Evolutionary conservation across 2,113 vertebrate species (phyloP).

Genomic region (Ameiurus melas): DNA sequence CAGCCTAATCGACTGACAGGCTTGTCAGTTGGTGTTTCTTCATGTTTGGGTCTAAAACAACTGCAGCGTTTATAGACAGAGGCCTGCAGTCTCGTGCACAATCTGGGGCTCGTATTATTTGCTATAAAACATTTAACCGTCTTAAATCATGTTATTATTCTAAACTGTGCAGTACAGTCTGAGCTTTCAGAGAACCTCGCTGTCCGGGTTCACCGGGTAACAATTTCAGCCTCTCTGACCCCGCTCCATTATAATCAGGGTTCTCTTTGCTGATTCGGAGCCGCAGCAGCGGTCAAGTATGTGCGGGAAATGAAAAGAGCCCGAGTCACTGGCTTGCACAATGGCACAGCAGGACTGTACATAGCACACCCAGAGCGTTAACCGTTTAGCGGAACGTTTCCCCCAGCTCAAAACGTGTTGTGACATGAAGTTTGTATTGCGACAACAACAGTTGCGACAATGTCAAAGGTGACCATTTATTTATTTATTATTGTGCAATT

Average conservation of each 20-base stretch:
- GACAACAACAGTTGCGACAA: neutral
- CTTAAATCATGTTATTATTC: no score
- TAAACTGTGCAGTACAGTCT: neutral
- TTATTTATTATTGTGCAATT: no score
- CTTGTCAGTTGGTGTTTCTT: neutral
- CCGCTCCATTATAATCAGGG: neutral
- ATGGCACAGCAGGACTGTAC: neutral
- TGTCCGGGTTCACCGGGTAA: neutral
- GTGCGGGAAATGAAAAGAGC: conserved; percentile 44
- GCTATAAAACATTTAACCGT: neutral
- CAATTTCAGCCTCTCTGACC: conserved; percentile 24
- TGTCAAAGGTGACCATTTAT: neutral
- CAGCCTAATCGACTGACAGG: no score
- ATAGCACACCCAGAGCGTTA: conserved; percentile 19
- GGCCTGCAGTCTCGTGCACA: neutral
- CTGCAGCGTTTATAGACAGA: neutral
- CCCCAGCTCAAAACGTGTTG: neutral
- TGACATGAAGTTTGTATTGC: neutral
- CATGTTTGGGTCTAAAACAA: neutral
- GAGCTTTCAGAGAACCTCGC: neutral
- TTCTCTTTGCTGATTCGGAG: neutral
- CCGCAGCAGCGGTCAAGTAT: conserved; percentile 1
- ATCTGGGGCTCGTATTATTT: neutral
- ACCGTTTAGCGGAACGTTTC: neutral
- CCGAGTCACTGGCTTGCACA: conserved; percentile 24